Evolutionary conservation across 1,140 invertebrate species (phyloP), one percentile per base, ranked within the genome.

Genomic region (Nilaparvata lugens): DNA sequence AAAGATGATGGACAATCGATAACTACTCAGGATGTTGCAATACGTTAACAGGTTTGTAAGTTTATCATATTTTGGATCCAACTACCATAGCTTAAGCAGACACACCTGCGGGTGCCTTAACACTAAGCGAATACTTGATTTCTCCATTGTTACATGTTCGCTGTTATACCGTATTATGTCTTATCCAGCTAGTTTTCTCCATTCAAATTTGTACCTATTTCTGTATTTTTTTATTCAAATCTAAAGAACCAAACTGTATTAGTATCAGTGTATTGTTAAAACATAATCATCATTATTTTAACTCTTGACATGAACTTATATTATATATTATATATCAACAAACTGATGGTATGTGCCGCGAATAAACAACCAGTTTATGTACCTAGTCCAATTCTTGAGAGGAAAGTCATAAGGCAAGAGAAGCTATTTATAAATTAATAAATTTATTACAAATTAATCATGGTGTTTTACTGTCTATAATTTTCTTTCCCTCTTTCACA

Each of bases 151-250:
- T 48, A 19, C 21, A 19, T 19, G 21, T 48, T 48, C 21, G 16
- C 45, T 48, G 16, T 23, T 19, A 23, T 48, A 23, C 21, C 16
- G 16, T 48, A 19, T 45, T 16, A 45, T 45, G 42, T 16, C 19
- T 16, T 45, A 45, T 11, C 5, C 19, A 45, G 19, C 21, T 48
- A 19, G 16, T 48, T 48, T 48, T 48, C 13, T 48, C 21, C 31
- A 35, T 11, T 35, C 31, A 48, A 48, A 48, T 23, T 23, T 48
- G n/a, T 48, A 19, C 21, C 21, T 19, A 48, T 48, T 19, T 19
- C 45, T 48, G 45, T 48, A 48, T 48, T 48, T 48, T 48, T 48
- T 48, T 48, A 48, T 19, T 48, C 4, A 48, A 48, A 48, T 48
- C 13, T 19, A 7, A 18, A 48, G 45, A 19, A 48, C 21, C 45